Evolutionary conservation across 1,140 invertebrate species (phyloP).

Genomic region (Rhysida immarginata): DNA sequence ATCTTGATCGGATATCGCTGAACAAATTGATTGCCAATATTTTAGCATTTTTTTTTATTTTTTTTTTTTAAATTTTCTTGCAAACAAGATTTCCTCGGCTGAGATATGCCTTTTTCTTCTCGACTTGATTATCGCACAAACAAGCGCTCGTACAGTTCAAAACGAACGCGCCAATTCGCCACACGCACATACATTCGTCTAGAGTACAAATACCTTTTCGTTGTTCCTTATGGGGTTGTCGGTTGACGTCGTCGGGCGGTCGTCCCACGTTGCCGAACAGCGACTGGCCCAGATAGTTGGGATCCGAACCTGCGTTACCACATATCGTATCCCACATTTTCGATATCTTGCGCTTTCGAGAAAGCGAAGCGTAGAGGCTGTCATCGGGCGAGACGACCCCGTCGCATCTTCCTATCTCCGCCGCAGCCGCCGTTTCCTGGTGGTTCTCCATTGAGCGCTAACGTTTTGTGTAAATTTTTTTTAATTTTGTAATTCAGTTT

Average conservation of each 20-base stretch:
- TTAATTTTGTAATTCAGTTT: too few relatives aligned
- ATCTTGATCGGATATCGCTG: too few relatives aligned
- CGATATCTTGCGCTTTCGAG: constrained; percentile 10
- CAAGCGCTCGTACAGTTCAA: too few relatives aligned
- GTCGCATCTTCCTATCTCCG: not conserved
- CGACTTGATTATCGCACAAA: too few relatives aligned
- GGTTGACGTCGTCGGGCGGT: constrained; percentile 1
- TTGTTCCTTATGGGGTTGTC: constrained; percentile 10
- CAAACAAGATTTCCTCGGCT: too few relatives aligned
- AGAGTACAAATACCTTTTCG: constrained; percentile 11
- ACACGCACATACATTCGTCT: too few relatives aligned
- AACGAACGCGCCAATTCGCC: too few relatives aligned
- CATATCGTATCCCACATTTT: constrained; percentile 11
- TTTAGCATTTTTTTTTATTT: too few relatives aligned
- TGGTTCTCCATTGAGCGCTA: not conserved
- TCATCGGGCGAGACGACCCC: not conserved
- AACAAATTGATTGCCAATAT: too few relatives aligned
- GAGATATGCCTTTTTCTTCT: too few relatives aligned
- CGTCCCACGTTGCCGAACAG: not conserved
- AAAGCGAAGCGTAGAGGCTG: constrained; percentile 1
- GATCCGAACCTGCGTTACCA: not conserved
- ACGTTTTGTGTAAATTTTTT: too few relatives aligned
- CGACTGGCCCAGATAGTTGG: not conserved
- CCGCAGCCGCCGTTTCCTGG: not conserved
- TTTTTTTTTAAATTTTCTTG: too few relatives aligned